Evolutionary conservation across 2,797 vertebrate species (phyloP).

Genomic region (Diceros bicornis): DNA sequence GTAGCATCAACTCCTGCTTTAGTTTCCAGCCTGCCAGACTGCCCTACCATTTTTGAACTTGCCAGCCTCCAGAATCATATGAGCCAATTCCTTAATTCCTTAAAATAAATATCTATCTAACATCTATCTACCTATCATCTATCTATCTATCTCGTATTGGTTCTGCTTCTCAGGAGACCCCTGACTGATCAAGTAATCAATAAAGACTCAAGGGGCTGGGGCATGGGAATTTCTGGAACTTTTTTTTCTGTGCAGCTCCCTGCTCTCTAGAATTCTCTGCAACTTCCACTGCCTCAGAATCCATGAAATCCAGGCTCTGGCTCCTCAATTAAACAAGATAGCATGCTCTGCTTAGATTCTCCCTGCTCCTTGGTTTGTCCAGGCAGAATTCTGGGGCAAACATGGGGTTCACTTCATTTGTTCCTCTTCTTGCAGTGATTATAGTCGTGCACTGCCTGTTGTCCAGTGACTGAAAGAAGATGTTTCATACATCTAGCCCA

Average conservation of each 20-base stretch:
- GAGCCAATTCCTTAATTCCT: neutral
- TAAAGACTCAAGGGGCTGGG: neutral
- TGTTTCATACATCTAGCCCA: neutral
- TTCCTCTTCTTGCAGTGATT: neutral
- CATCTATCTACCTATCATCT: neutral
- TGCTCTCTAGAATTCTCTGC: neutral
- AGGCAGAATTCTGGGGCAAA: neutral
- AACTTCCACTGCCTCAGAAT: neutral
- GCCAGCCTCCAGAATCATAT: neutral
- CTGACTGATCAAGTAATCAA: neutral
- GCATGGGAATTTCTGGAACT: neutral
- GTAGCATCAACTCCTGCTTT: neutral
- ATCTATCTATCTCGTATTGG: neutral
- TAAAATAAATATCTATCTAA: neutral
- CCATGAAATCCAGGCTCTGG: neutral
- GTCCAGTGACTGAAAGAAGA: neutral
- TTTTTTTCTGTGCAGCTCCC: neutral
- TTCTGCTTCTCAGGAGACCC: neutral
- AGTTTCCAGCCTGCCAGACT: neutral
- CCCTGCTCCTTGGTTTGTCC: neutral
- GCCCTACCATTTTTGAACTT: neutral
- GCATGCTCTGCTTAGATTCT: neutral
- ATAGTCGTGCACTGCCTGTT: neutral
- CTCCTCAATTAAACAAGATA: neutral
- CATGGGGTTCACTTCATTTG: neutral